Evolutionary conservation across 2,797 vertebrate species (phyloP).

Genomic region (Mormyrops boulengeri): DNA sequence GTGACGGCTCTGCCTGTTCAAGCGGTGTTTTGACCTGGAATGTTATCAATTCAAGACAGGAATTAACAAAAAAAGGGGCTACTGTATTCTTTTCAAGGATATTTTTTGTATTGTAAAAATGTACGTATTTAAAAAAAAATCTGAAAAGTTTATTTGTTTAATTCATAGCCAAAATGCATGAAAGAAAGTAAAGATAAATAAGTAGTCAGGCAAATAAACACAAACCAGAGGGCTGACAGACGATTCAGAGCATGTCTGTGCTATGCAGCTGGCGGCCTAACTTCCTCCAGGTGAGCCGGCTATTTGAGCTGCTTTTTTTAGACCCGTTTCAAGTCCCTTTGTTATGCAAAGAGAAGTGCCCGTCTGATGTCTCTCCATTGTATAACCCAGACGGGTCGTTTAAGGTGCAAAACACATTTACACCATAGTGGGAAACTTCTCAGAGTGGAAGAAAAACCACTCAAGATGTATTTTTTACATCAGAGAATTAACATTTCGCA

Average conservation of each 20-base stretch:
- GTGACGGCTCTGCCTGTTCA: not conserved
- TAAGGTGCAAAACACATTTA: not conserved
- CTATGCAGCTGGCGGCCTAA: not conserved
- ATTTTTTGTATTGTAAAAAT: not conserved
- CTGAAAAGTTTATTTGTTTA: not conserved
- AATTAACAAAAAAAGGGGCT: not conserved
- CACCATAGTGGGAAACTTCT: not conserved
- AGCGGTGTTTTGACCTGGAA: not conserved
- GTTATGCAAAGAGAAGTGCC: not conserved
- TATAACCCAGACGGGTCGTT: not conserved
- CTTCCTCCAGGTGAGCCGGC: not conserved
- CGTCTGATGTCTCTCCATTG: not conserved
- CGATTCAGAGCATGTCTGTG: not conserved
- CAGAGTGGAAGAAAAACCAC: not conserved
- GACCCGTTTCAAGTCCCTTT: slow-evolving; percentile 7
- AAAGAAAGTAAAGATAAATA: not conserved
- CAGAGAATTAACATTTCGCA: not conserved
- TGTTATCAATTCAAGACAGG: not conserved
- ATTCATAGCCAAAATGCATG: not conserved
- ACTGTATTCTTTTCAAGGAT: not conserved
- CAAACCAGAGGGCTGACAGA: not conserved
- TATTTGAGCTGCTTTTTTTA: not conserved
- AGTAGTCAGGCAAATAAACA: not conserved
- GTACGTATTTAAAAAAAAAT: not conserved
- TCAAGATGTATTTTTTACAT: not conserved